phyloP scores from a whole-genome alignment of 2,113 vertebrate species.

The Callithrix jacchus region DNA sequence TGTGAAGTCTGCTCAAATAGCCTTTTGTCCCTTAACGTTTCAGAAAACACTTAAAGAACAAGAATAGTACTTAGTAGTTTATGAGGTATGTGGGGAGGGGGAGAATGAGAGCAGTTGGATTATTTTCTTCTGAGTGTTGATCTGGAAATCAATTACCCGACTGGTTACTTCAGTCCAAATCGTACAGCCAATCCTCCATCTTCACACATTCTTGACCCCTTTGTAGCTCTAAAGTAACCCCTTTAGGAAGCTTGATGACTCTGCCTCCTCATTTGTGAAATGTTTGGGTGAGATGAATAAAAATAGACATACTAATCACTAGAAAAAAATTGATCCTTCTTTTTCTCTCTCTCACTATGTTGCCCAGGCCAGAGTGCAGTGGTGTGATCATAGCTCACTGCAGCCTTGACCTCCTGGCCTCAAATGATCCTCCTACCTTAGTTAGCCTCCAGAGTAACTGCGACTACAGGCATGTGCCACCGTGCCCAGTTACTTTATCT shows the following conservation, averaged over 20 bases:
- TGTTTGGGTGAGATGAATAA: not conserved
- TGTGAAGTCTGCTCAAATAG: constrained; percentile 3
- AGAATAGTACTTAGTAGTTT: not conserved
- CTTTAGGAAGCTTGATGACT: not conserved
- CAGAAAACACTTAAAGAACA: constrained; percentile 1
- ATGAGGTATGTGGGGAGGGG: not conserved
- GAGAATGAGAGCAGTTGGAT: not conserved
- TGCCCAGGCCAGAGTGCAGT: not conserved
- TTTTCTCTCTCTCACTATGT: not conserved
- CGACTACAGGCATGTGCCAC: not conserved
- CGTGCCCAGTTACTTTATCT: not conserved
- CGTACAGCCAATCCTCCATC: not conserved
- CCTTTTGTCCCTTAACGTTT: not conserved
- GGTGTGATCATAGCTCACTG: too few species aligned
- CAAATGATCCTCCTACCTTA: not conserved
- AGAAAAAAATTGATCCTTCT: not conserved
- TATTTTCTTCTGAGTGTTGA: not conserved
- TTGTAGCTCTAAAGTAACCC: not conserved
- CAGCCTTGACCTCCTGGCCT: not conserved
- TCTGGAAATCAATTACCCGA: not conserved
- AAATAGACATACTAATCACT: not conserved
- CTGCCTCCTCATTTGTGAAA: not conserved
- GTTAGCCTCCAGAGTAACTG: not conserved
- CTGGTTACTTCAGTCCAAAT: not conserved
- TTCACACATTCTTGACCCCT: not conserved